Conservation (phyloP, 2,888 invertebrate species). For the Halictus ligatus region DNA sequence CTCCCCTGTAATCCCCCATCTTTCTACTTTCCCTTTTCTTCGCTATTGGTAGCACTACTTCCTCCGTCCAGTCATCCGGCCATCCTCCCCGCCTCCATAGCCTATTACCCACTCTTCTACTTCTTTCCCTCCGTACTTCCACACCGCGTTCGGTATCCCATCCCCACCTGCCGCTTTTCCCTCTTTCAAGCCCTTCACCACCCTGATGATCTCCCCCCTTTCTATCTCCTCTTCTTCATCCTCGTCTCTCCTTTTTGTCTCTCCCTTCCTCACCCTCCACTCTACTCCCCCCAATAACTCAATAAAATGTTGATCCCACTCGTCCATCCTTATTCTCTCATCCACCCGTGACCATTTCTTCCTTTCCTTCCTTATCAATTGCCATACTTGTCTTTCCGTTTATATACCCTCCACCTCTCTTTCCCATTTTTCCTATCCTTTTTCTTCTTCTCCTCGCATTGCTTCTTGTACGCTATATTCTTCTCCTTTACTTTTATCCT, state of each 20-base stretch:
- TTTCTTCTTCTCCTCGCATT: no score
- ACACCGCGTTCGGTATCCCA: no score
- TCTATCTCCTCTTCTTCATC: neutral
- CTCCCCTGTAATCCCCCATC: no score
- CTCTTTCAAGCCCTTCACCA: neutral
- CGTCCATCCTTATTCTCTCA: conserved; percentile 16
- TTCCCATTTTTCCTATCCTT: neutral
- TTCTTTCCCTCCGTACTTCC: no score
- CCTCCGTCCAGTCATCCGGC: no score
- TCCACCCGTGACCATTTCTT: conserved; percentile 17
- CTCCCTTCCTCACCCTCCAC: neutral
- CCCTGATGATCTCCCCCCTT: neutral
- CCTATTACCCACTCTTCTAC: no score
- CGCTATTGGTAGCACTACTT: no score
- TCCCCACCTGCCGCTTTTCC: conserved; percentile 15
- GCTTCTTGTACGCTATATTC: no score
- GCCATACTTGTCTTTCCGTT: conserved; percentile 18
- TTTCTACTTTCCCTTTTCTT: no score
- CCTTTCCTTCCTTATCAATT: conserved; percentile 22
- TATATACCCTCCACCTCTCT: conserved; percentile 12
- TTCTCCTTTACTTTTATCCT: no score
- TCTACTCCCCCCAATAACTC: conserved; percentile 20
- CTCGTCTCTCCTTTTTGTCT: no score
- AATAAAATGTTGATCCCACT: conserved; percentile 20
- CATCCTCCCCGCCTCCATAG: no score